Evolutionary conservation across 2,113 vertebrate genomes (phyloP), one percentile per base, ranked within the genome.

Genomic region (Apistogramma diplotaenia): DNA sequence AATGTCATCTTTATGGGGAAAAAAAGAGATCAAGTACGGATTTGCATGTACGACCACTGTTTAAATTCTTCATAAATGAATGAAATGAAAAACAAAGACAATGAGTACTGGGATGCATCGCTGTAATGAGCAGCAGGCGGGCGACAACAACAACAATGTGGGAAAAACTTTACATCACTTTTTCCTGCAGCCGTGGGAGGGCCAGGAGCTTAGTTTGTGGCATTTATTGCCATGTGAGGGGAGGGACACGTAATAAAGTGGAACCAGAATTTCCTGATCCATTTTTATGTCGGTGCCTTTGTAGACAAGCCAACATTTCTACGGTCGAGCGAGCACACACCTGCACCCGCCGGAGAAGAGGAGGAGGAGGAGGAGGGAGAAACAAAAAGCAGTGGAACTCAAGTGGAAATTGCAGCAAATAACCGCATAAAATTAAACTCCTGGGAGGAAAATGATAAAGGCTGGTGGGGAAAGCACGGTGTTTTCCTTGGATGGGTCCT

Each of bases 201-300:
- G 70, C 81, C 53, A 43, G 29, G 53, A 65, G 73, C 53, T 85
- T 78, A 78, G 83, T 85, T 82, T 80, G 70, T 46, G 79, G 62
- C 59, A 54, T 89, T 84, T 89, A 87, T 61, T 84, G 72, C 80
- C 53, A 71, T 77, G 82, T 23, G 74, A 82, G 86, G 59, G 88
- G 83, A 89, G 85, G 81, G 54, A 70, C 62, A 18, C 58, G 0
- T 40, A 33, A 79, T 76, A 87, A 87, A 89, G 76, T 87, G 70
- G 79, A 93, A 90, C 89, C 89, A 93, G 90, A 93, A 93, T 93
- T 92, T 91, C 89, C 89, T 90, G 90, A 93, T 93, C 81, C 87
- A 89, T 93, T 93, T 93, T 88, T 93, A 79, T 79, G 85, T 59
- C 56, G 2, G 79, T 59, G 82, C 91, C 89, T 95, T 93, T 94